Evolutionary conservation across 2,888 invertebrate species (phyloP).

Genomic region (Acheta domesticus): DNA sequence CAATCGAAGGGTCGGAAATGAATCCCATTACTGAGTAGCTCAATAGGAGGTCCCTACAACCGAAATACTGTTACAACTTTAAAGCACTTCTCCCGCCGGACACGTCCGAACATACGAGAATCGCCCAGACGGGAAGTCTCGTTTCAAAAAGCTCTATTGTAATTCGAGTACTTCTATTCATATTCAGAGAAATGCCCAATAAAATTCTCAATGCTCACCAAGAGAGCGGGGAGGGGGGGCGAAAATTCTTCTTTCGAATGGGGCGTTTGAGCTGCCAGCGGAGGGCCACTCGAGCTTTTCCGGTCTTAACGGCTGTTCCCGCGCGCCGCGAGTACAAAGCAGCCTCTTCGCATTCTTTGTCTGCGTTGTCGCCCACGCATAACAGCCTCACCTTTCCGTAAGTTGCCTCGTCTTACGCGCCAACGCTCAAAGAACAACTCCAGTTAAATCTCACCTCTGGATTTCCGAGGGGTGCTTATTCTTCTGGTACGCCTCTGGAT

Average conservation of each 20-base stretch:
- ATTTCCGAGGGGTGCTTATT: too few relatives aligned
- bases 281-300: background rate
- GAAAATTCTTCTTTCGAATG: background rate
- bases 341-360: background rate
- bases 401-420: too few relatives aligned
- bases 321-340: background rate
- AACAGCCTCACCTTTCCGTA: too few relatives aligned
- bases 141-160: background rate
- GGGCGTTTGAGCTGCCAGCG: background rate
- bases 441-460: too few relatives aligned
- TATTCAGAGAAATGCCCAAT: constrained; percentile 5
- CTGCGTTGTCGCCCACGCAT: too few relatives aligned
- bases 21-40: too few relatives aligned
- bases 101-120: background rate
- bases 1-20: too few relatives aligned
- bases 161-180: background rate
- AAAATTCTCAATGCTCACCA: background rate
- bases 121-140: background rate
- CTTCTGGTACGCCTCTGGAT: too few relatives aligned
- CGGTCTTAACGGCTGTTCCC: background rate
- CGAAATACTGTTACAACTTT: too few relatives aligned
- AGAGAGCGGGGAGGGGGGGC: background rate
- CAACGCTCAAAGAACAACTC: too few relatives aligned
- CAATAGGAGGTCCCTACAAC: too few relatives aligned
- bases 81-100: too few relatives aligned